Evolutionary conservation across 2,888 invertebrate species (phyloP).

Genomic region (Lapara coniferarum): DNA sequence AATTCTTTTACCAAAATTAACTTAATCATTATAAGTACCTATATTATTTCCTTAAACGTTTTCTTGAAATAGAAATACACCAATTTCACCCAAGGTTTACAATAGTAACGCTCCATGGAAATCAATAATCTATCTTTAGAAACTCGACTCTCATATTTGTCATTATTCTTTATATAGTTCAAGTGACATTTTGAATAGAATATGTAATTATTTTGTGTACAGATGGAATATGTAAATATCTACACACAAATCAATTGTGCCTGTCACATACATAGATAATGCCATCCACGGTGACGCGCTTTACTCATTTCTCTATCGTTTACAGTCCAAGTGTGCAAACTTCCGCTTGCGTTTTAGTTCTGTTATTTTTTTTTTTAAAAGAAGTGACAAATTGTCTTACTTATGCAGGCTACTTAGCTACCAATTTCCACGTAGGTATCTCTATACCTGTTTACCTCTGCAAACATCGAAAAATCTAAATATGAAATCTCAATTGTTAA

Average conservation of each 20-base stretch:
- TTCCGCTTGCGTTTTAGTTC: no score
- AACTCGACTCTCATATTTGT: not conserved
- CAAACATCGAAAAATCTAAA: no score
- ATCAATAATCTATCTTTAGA: conserved; percentile 24
- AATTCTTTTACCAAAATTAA: not conserved
- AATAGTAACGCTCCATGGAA: conserved; percentile 16
- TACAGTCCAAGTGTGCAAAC: no score
- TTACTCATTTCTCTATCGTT: no score
- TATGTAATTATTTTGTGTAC: not conserved
- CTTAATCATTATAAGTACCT: no score
- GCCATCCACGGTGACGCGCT: no score
- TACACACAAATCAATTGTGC: not conserved
- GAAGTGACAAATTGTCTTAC: no score
- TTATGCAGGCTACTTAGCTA: no score
- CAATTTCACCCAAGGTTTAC: not conserved
- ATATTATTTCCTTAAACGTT: not conserved
- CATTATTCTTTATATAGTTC: conserved; percentile 1
- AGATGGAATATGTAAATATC: not conserved
- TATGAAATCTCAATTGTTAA: no score
- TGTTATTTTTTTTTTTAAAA: no score
- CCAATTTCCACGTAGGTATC: no score
- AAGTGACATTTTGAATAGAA: not conserved
- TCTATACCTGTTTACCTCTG: no score
- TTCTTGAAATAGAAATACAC: not conserved
- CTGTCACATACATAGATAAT: not conserved